Evolutionary conservation across 1,140 invertebrate genomes (phyloP), one percentile per base, ranked within the genome.

Genomic region (Apis laboriosa): DNA sequence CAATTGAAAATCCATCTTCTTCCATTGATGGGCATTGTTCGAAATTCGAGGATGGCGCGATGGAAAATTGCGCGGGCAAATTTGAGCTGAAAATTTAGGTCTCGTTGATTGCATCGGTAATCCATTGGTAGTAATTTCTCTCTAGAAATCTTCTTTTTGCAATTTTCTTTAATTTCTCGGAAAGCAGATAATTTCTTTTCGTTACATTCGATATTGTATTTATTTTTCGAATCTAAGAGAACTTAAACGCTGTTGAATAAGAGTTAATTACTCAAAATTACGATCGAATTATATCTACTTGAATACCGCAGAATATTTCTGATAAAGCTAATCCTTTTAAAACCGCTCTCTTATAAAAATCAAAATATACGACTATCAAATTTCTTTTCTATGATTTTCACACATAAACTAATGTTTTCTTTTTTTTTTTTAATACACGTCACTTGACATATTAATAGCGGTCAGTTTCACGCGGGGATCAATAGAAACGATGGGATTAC

Each of bases 371-470:
- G 7, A 9, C n/a, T 13, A 17, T 1, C 9, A 0, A 24, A 1
- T 13, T 13, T 21, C 4, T 19, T 12, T 17, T 43, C 2, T 56
- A 56, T 17, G 24, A 13, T 11, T 66, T 21, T 43, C 15, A 12
- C 19, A 4, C 2, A 15, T 17, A 15, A 34, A 73, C 58, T 43
- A 2, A 8, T 24, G 71, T 13, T 34, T 34, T 34, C 34, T 43
- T 43, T 43, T 43, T 43, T 43, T 43, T 43, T 43, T 43, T 43
- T 4, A 5, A n/a, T n/a, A 5, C 34, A 34, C 19, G 61, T 24
- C 43, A 12, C 77, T 86, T 72, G 72, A 80, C 58, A 19, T 64
- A 17, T 28, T 64, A 63, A 80, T 70, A 56, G 67, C 74, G 75
- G 34, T 85, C 70, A 75, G 64, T 76, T 60, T 19, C 49, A 49